Evolutionary conservation across 2,113 vertebrate genomes (phyloP), one percentile per base, ranked within the genome.

Genomic region (Equus przewalskii): DNA sequence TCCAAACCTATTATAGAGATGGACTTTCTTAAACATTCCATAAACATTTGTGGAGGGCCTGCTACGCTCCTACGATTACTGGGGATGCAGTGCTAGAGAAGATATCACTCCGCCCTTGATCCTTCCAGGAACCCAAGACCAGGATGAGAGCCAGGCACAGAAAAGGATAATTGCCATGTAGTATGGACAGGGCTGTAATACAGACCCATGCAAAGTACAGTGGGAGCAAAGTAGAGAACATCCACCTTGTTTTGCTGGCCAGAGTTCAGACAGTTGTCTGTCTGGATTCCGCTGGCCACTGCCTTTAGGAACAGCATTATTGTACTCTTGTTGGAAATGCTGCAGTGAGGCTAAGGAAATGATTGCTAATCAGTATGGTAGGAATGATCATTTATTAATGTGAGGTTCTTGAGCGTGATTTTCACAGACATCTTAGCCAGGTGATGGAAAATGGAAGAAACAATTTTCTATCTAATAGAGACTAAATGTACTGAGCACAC

Each of bases 391-490:
- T 97, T 92, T 70, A 97, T 98, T 89, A 95, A 90, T 97, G 41
- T 0, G 2, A 96, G 82, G 81, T 94, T 96, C 30, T 44, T 44
- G 96, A 70, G 95, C 69, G 13, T 85, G 72, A 46, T 89, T 92
- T 90, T 84, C 58, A 92, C 7, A 64, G 15, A 41, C 72, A 0
- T 98, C 96, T 75, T 95, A 96, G 93, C 73, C 91, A 97, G 91
- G 90, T 96, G 97, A 72, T 93, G 65, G 93, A 98, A 98, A 97
- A 78, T 93, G 78, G 14, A 19, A 67, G 93, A 95, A 86, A 26
- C 21, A 75, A 30, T 97, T 98, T 97, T 58, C 78, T 93, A 3
- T 94, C 91, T 98, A 82, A 78, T 96, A 98, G 90, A 94, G 92
- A 69, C 95, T 88, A 58, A 97, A 93, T 95, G 95, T 89, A 46